Evolutionary conservation across 2,797 vertebrate genomes (phyloP).

Genomic region (Vespertilio murinus): DNA sequence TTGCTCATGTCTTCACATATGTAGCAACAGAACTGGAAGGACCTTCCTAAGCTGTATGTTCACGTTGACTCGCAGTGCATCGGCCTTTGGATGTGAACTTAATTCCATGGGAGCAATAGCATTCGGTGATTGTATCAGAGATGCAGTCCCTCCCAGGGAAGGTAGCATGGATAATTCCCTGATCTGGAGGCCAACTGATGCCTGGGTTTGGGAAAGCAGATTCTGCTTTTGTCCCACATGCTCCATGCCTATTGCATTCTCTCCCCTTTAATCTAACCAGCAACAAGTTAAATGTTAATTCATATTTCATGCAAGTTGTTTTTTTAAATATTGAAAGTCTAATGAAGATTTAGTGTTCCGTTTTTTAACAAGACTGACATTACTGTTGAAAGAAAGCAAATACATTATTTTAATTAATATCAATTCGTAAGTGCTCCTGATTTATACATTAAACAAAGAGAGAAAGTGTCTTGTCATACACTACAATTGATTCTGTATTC

Average conservation of each 20-base stretch:
- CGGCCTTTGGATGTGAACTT: slow-evolving; percentile 16
- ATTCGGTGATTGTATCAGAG: neutral
- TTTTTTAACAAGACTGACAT: slow-evolving; percentile 87
- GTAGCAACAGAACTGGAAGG: neutral
- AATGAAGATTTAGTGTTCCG: slow-evolving; percentile 87
- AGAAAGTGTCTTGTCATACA: slow-evolving; percentile 83
- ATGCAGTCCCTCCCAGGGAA: slow-evolving; percentile 36
- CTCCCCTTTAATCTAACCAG: slow-evolving; percentile 74
- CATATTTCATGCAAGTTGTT: slow-evolving; percentile 87
- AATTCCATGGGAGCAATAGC: neutral
- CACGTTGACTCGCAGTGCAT: neutral
- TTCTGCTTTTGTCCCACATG: slow-evolving; percentile 21
- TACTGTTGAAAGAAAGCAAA: slow-evolving; percentile 87
- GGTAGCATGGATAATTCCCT: slow-evolving; percentile 14
- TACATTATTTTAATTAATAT: slow-evolving; percentile 89
- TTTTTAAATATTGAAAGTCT: slow-evolving; percentile 86
- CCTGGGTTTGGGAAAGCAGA: slow-evolving; percentile 46
- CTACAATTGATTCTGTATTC: slow-evolving; percentile 83
- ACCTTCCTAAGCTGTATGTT: slow-evolving; percentile 12
- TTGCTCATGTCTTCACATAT: neutral
- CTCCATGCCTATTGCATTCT: slow-evolving; percentile 21
- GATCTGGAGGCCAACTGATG: slow-evolving; percentile 44
- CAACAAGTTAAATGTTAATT: slow-evolving; percentile 87
- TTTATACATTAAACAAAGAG: slow-evolving; percentile 87
- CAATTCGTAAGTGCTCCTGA: slow-evolving; percentile 83